A percentile compares a stretch with the other conserved stretches of the same genome.
These are phyloP conservation scores for Charina bottae DNA, from an alignment of 2,113 vertebrate species.

Conservation along the genomic window DNA sequence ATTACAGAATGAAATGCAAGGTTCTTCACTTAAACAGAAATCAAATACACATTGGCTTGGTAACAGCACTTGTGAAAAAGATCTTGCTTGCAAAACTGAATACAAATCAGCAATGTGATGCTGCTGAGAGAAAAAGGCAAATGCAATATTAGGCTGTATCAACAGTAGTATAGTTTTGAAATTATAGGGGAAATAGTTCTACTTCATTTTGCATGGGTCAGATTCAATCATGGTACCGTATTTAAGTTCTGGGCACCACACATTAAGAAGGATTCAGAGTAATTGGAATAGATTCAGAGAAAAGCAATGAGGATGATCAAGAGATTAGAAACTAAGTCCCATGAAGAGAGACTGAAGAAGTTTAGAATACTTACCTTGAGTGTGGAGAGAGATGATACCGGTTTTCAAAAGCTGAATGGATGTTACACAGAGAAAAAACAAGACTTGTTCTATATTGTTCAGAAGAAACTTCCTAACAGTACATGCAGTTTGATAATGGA, in stretches of 20 bases:
- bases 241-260: not conserved
- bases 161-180: not conserved
- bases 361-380: not conserved
- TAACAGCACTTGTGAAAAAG: not conserved
- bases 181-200: not conserved
- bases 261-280: not conserved
- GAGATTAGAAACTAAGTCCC: not conserved
- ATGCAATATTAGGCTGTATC: not conserved
- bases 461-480: not conserved
- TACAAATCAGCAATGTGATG: not conserved
- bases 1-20: not conserved
- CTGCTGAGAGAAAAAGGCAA: not conserved
- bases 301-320: not conserved
- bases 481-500: not conserved
- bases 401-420: not conserved
- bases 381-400: not conserved
- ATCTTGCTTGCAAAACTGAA: not conserved
- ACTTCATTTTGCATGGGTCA: not conserved
- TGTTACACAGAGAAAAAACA: not conserved
- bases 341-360: not conserved
- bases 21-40: not conserved
- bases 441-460: not conserved
- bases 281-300: not conserved
- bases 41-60: not conserved
- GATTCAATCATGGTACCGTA: not conserved